These are phyloP conservation scores for Cherax destructor DNA, from an alignment of 1,140 invertebrate species.

Conservation along the genomic window DNA sequence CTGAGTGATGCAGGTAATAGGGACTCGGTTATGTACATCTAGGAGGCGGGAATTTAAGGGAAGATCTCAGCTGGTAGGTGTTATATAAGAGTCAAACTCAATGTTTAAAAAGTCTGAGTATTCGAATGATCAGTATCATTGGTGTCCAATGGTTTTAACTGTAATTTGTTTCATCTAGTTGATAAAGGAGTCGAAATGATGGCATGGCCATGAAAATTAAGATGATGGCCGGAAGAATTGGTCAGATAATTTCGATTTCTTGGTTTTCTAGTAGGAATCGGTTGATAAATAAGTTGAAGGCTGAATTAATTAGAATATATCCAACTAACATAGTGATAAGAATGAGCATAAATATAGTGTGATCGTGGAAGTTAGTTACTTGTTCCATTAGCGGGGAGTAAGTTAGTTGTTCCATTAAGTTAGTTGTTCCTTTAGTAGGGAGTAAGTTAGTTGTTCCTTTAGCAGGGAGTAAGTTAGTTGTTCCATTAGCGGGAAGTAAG, in stretches of 20 bases:
- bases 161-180: constrained; percentile 80
- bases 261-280: not conserved
- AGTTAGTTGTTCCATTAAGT: too few species aligned
- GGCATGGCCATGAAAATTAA: constrained; percentile 10
- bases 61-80: too few species aligned
- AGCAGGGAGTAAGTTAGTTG: too few species aligned
- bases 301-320: not conserved
- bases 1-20: constrained; percentile 18
- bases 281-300: not conserved
- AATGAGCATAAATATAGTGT: not conserved
- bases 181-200: constrained; percentile 77
- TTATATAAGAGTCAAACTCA: constrained; percentile 31
- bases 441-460: too few species aligned
- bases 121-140: constrained; percentile 80
- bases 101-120: constrained; percentile 28
- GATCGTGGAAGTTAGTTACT: too few species aligned
- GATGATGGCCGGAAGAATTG: constrained; percentile 14
- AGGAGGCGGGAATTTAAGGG: not conserved
- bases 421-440: too few species aligned
- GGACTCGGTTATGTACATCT: constrained; percentile 23
- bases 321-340: not conserved
- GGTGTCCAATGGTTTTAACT: constrained; percentile 81
- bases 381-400: too few species aligned
- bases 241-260: constrained; percentile 9
- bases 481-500: too few species aligned